Base-by-base conservation (phyloP, 2,888 invertebrate species). In the Neoaliturus tenellus region DNA sequence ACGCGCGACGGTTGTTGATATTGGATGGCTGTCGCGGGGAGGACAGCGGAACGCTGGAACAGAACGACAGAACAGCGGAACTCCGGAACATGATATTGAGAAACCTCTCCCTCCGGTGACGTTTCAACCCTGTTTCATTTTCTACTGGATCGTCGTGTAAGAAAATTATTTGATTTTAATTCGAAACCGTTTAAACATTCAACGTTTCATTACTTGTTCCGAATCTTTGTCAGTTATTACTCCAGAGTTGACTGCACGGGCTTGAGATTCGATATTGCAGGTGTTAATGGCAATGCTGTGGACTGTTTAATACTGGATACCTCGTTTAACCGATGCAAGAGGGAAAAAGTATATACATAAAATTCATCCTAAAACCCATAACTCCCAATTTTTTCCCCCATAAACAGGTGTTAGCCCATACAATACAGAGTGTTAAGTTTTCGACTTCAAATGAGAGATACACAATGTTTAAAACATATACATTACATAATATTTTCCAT, bases 151-250 rank as follows among this genome's bases (percentile, higher is more conserved):
- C 78, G 39, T 35, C 73, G 83, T 69, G 33, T 80, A 51, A 44
- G 69, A 48, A 62, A 51, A 83, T 80, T 80, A 83, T 48, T 80
- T 80, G 69, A 80, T 83, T 83, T 83, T 83, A 75, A 83, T 75
- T 83, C 75, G 41, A 62, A 41, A 28, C 62, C 44, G 83, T 83
- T 83, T 78, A 78, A 83, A 83, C 58, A 78, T 82, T 73, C 71
- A 82, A 73, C 69, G 48, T 48, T 75, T 82, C 73, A 51, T 82
- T 75, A 58, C 55, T 35, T 31, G 62, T 28, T 12, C 25, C 62
- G 28, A 28, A 31, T 62, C 62, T 62, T 62, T 62, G 62, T 3
- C 62, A 62, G 62, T 31, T 62, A 62, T 62, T 62, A 28, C 62
- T 62, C 31, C 31, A 12, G 55, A 23, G 12, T 55, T 20, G 55